These are phyloP conservation scores for Brachyistius frenatus DNA, from an alignment of 2,113 vertebrate genomes.

Conservation along the genomic window DNA sequence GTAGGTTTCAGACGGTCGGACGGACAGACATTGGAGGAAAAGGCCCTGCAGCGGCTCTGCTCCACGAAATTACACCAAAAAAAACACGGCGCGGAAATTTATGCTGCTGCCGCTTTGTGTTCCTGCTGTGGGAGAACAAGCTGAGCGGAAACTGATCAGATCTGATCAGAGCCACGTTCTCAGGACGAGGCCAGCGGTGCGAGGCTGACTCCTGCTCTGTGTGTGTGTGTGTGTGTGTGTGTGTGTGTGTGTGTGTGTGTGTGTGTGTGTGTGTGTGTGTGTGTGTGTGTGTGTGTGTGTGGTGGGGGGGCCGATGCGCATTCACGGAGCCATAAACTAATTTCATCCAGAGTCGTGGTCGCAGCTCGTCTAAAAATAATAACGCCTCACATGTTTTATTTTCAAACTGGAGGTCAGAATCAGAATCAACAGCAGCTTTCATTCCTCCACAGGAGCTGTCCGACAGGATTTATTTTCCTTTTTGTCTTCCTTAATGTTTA, in stretches of 20 bases:
- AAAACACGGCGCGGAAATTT: conserved; percentile 54
- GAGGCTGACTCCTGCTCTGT: too few species aligned
- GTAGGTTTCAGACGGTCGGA: conserved; percentile 1
- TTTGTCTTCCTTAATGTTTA: too few species aligned
- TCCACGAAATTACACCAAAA: conserved; percentile 64
- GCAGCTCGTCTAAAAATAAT: conserved; percentile 68
- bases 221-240: too few species aligned
- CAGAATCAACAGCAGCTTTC: conserved; percentile 22
- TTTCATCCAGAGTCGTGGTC: conserved; percentile 64
- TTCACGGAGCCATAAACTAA: conserved; percentile 69
- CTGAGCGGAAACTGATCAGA: conserved; percentile 77
- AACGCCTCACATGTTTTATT: conserved; percentile 48
- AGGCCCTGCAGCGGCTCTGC: conserved; percentile 60
- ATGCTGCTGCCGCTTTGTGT: conserved; percentile 72
- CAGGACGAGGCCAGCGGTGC: conserved; percentile 68
- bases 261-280: conserved; percentile 37
- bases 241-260: not conserved
- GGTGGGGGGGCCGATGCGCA: not conserved
- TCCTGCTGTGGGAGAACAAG: conserved; percentile 66
- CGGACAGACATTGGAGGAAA: conserved; percentile 24
- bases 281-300: conserved; percentile 10
- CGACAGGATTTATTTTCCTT: not conserved
- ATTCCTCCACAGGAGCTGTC: not conserved
- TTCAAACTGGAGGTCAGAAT: conserved; percentile 38
- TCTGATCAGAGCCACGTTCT: conserved; percentile 70